Evolutionary conservation across 2,888 invertebrate genomes (phyloP), one percentile per base, ranked within the genome.

Genomic region (Acrobasis suavella): DNA sequence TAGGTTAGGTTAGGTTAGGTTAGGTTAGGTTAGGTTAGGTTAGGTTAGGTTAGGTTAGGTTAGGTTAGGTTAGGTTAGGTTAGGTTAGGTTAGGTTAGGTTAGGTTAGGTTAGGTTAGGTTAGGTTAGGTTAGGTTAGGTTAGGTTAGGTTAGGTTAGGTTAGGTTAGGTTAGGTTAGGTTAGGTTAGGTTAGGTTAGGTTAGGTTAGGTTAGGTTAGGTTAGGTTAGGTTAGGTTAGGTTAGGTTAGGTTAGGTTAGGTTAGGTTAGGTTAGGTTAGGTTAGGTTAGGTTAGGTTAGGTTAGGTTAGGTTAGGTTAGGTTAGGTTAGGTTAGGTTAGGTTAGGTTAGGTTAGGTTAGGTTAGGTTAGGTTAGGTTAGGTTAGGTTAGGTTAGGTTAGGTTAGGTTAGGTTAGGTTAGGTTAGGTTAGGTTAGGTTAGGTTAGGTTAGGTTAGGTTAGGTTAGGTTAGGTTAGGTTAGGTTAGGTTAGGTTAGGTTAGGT

Each of bases 61-160:
- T 64, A 59, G 64, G 63, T 64, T 64, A 62, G 63, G 64, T 64
- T 64, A 59, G 64, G 63, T 64, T 63, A 62, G 64, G 63, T 66
- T 63, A 62, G 64, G 66, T 64, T 62, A 62, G 66, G 62, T 64
- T 66, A 62, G 64, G 64, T 62, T 62, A 63, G 65, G 65, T 65
- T 65, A 63, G 65, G 65, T 65, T 65, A 63, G 65, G 65, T 65
- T 65, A 63, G 64, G 62, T 66, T 66, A 62, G 66, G 66, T 64
- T 64, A 60, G 66, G n/a, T 64, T 64, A 62, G 60, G 58, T 60
- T 56, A 55, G 58, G 64, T 59, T 58, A 58, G 58, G 64, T 61
- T 63, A 59, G 62, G 63, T 60, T 51, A 62, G 60, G 56, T 60
- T 58, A 65, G 62, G 62, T 60, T 60, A 62, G 65, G 62, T 55